Conservation (phyloP, 2,888 invertebrate genomes). For the Nephrotoma guestfalica region DNA sequence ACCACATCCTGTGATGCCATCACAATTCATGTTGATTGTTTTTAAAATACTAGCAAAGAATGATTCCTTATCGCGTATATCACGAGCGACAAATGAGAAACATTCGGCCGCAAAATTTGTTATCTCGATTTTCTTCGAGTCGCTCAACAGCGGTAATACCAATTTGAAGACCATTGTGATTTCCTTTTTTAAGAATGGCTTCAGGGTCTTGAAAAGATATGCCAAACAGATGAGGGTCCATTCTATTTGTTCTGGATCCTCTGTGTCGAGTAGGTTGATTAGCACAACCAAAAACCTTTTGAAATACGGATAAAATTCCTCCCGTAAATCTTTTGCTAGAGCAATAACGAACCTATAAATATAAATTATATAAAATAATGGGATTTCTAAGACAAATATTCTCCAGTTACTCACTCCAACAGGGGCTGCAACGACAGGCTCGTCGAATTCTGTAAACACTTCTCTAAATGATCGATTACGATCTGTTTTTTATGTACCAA, state of each 20-base stretch:
- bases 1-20: slow-evolving; percentile 66
- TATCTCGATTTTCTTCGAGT: slow-evolving; percentile 66
- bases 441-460: slow-evolving; percentile 57
- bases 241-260: slow-evolving; percentile 74
- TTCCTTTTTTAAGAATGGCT: slow-evolving; percentile 68
- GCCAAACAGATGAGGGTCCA: slow-evolving; percentile 76
- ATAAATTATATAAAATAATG: slow-evolving; percentile 17
- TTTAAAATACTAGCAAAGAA: slow-evolving; percentile 56
- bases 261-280: slow-evolving; percentile 52
- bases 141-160: slow-evolving; percentile 61
- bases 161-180: slow-evolving; percentile 55
- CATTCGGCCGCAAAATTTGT: slow-evolving; percentile 91
- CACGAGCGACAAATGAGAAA: slow-evolving; percentile 87
- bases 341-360: slow-evolving; percentile 62
- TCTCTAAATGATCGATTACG: slow-evolving; percentile 54
- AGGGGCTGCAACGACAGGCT: slow-evolving; percentile 63
- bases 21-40: slow-evolving; percentile 47
- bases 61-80: slow-evolving; percentile 63
- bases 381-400: neutral
- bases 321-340: slow-evolving; percentile 71
- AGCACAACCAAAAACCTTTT: slow-evolving; percentile 57
- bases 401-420: slow-evolving; percentile 52
- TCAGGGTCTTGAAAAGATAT: slow-evolving; percentile 78
- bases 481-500: slow-evolving; percentile 65
- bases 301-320: slow-evolving; percentile 81